Percentiles rank a stretch among this genome's conserved stretches.
phyloP scores from a whole-genome alignment of 2,797 vertebrate genomes.

The Sebastes hubbsi region DNA sequence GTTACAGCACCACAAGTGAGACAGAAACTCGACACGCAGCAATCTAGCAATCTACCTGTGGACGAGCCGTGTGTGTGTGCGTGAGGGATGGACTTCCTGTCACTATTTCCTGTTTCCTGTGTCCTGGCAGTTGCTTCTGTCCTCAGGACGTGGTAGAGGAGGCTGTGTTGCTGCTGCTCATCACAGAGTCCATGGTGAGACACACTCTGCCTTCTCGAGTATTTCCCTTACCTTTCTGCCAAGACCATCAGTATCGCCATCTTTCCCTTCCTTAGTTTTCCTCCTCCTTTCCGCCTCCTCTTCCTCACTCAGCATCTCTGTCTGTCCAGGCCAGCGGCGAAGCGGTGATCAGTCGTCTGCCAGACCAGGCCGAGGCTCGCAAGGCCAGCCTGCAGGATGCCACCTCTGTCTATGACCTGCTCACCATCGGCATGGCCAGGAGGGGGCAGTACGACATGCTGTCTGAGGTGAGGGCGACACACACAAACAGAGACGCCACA shows the following conservation, averaged over 20 bases:
- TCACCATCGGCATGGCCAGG: conserved; percentile 95
- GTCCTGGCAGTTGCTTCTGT: conserved; percentile 90
- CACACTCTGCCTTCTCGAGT: neutral
- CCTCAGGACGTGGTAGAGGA: conserved; percentile 98
- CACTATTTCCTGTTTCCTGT: conserved; percentile 67
- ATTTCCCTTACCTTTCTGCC: neutral
- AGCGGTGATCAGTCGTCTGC: conserved; percentile 92
- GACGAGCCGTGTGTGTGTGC: conserved; percentile 2
- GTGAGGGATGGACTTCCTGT: conserved; percentile 33
- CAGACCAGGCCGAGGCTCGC: conserved; percentile 90
- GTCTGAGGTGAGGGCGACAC: conserved; percentile 87
- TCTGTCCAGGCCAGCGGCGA: conserved; percentile 88
- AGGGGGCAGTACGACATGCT: conserved; percentile 97
- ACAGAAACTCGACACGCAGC: conserved; percentile 61
- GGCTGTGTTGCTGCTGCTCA: conserved; percentile 93
- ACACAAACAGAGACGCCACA: neutral
- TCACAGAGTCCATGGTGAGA: conserved; percentile 99
- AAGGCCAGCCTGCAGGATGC: conserved; percentile 89
- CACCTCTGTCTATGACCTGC: conserved; percentile 93
- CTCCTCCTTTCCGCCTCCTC: neutral
- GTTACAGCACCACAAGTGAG: conserved; percentile 66
- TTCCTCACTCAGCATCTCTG: conserved; percentile 12
- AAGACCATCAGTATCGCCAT: neutral
- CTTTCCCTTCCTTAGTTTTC: neutral
- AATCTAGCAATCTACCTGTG: conserved; percentile 27